A percentile compares a stretch with the other conserved stretches of the same genome.
phyloP scores from a whole-genome alignment of 2,888 invertebrate species.

The Hoplodrina ambigua region DNA sequence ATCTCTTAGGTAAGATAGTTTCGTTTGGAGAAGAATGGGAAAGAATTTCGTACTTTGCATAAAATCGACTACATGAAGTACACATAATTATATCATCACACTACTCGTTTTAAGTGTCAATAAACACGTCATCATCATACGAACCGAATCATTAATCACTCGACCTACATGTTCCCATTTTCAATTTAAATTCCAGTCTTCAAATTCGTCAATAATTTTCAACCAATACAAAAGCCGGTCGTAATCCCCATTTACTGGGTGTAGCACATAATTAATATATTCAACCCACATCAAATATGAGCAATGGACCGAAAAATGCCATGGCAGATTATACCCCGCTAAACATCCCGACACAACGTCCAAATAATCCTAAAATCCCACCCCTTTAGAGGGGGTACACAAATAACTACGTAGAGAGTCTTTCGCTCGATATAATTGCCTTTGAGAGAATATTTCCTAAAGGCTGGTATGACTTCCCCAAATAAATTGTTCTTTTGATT shows the following conservation, averaged over 20 bases:
- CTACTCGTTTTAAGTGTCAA: slow-evolving; percentile 30
- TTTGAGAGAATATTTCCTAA: slow-evolving; percentile 45
- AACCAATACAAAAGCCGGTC: slow-evolving; percentile 29
- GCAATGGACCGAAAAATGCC: slow-evolving; percentile 70
- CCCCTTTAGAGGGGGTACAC: slow-evolving; percentile 37
- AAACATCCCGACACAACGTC: slow-evolving; percentile 63
- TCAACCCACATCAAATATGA: slow-evolving; percentile 52
- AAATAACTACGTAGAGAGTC: slow-evolving; percentile 56
- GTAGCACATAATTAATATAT: slow-evolving; percentile 51
- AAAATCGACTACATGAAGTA: not conserved
- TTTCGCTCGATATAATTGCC: slow-evolving; percentile 58
- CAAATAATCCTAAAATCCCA: slow-evolving; percentile 47
- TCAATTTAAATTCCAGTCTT: slow-evolving; percentile 36
- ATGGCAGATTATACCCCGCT: slow-evolving; percentile 68
- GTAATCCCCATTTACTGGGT: slow-evolving; percentile 34
- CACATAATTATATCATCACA: slow-evolving; percentile 18
- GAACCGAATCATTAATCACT: slow-evolving; percentile 45
- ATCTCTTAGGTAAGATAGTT: too few relatives aligned
- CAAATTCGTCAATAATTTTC: slow-evolving; percentile 49
- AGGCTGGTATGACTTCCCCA: slow-evolving; percentile 50
- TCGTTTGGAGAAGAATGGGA: too few relatives aligned
- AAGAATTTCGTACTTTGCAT: too few relatives aligned
- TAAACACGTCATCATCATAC: slow-evolving; percentile 26
- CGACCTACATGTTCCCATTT: slow-evolving; percentile 30
- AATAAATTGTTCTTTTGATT: slow-evolving; percentile 60